phyloP scores from a whole-genome alignment of 2,888 invertebrate species.

The Abrostola triplasia region DNA sequence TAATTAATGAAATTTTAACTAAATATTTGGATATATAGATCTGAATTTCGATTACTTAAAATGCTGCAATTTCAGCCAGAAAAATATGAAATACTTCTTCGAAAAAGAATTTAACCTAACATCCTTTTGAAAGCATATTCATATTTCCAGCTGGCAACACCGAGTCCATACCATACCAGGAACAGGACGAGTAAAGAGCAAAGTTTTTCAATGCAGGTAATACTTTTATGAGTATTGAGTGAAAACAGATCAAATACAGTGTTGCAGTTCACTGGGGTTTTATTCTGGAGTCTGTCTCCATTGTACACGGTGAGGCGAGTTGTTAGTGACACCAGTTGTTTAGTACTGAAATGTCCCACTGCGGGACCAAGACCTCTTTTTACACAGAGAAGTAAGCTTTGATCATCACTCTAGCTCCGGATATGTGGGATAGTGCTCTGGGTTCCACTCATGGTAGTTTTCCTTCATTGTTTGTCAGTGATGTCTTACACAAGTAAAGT shows the following conservation, averaged over 20 bases:
- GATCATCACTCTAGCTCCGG: too few relatives aligned
- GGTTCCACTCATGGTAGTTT: too few relatives aligned
- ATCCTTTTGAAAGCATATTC: not conserved
- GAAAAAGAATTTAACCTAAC: not conserved
- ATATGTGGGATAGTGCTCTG: too few relatives aligned
- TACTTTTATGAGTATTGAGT: conserved; percentile 41
- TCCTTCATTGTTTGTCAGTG: too few relatives aligned
- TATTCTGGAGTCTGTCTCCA: conserved; percentile 27
- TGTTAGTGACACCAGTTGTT: not conserved
- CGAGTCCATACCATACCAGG: too few relatives aligned
- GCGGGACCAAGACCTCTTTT: too few relatives aligned
- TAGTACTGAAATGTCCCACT: not conserved
- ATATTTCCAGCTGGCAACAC: conserved; percentile 1
- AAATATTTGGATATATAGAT: too few relatives aligned
- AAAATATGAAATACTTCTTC: not conserved
- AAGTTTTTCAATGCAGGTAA: conserved; percentile 34
- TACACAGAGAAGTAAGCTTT: too few relatives aligned
- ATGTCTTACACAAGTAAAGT: too few relatives aligned
- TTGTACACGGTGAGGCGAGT: conserved; percentile 1
- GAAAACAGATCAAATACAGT: conserved; percentile 47
- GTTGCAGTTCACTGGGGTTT: conserved; percentile 38
- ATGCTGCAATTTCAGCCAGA: too few relatives aligned
- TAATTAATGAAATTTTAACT: too few relatives aligned
- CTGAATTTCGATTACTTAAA: too few relatives aligned
- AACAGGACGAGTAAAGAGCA: conserved; percentile 5